Evolutionary conservation across 2,113 vertebrate species (phyloP), one percentile per base, ranked within the genome.

Genomic region (Gobiocypris rarus): DNA sequence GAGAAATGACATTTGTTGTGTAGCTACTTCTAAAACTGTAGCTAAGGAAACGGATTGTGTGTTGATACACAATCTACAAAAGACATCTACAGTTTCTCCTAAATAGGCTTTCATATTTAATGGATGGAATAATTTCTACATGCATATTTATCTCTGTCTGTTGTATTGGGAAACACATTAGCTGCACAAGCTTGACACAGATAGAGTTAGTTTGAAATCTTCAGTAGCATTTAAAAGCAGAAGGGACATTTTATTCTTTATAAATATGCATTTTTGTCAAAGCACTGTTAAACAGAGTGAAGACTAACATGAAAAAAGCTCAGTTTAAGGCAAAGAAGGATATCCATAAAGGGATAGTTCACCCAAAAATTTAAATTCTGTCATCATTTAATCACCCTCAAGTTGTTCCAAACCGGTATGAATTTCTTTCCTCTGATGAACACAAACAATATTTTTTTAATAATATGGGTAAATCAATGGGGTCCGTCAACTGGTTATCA

Each of bases 271-370:
- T 50, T 45, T 75, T 50, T 28, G n/a, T 81, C 81, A 83, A 6
- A 82, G 63, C 65, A 41, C 84, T 59, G 83, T 78, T 65, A 90
- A 87, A 86, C 88, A 90, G 86, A 92, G 90, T 88, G 91, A 91
- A 93, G 89, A 90, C 87, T 52, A 85, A 91, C 81, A 88, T 83
- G 22, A 85, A 71, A 50, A 90, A 70, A 89, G 87, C 88, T 19
- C 31, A 54, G 58, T 19, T 76, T 8, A 14, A 13, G 31, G 50
- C 31, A 10, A 52, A 6, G 52, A 52, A 2, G 38, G 24, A 52
- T 28, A 28, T 38, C 1, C 5, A 41, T 41, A 17, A 17, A 52
- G 3, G 4, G 4, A 50, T 50, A 15, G 14, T 50, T 50, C 48
- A 15, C 48, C 48, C 48, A 50, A 50, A 50, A 15, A 50, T 15